Percentiles rank a stretch among this genome's conserved stretches.
Evolutionary conservation across 2,113 vertebrate genomes (phyloP).

Genomic region (Crypturellus undulatus): DNA sequence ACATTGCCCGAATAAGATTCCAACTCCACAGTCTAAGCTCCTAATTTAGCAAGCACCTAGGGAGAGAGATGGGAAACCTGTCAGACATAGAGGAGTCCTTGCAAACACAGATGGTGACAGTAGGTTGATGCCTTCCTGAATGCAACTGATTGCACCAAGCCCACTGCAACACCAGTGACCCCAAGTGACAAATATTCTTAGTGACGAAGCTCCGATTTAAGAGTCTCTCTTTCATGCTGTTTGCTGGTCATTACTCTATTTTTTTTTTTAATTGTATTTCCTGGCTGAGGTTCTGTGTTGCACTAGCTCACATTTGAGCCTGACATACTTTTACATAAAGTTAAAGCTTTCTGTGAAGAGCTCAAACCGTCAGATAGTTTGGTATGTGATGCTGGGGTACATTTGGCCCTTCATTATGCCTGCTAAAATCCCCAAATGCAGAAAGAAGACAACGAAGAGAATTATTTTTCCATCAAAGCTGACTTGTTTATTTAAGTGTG

Average conservation of each 20-base stretch:
- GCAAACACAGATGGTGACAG: slow-evolving; percentile 9
- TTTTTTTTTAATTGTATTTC: background rate
- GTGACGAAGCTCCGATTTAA: slow-evolving; percentile 38
- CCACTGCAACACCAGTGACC: slow-evolving; percentile 16
- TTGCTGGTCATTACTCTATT: slow-evolving; percentile 1
- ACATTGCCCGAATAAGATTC: background rate
- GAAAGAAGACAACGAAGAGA: background rate
- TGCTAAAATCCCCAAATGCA: background rate
- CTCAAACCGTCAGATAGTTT: background rate
- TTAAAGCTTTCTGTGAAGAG: background rate
- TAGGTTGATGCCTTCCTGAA: slow-evolving; percentile 33
- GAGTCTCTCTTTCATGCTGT: slow-evolving; percentile 6
- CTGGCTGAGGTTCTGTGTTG: background rate
- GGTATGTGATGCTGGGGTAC: background rate
- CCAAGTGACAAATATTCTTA: slow-evolving; percentile 35
- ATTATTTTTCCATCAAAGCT: background rate
- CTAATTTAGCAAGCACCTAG: slow-evolving; percentile 23
- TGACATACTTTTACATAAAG: background rate
- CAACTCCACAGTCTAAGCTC: background rate
- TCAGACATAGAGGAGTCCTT: slow-evolving; percentile 1
- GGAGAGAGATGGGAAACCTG: slow-evolving; percentile 29
- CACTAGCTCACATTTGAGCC: background rate
- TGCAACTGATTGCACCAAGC: slow-evolving; percentile 29
- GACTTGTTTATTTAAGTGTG: background rate
- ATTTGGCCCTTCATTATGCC: background rate